phyloP scores from a whole-genome alignment of 2,888 invertebrate genomes.

The Sarcophaga variegata region DNA sequence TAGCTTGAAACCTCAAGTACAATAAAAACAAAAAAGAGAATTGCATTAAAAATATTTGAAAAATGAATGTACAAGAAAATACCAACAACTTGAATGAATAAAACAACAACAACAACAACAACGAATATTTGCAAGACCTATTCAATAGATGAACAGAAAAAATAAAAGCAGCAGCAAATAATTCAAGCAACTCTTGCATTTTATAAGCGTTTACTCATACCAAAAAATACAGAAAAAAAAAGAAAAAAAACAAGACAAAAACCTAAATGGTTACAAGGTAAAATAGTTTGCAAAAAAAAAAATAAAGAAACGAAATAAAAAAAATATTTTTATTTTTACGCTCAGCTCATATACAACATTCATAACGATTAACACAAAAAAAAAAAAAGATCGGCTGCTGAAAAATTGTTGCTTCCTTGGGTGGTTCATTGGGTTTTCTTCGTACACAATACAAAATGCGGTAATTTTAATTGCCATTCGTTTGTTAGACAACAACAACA shows the following conservation, averaged over 20 bases:
- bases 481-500: neutral
- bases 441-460: neutral
- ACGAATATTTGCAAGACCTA: slow-evolving; percentile 44
- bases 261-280: slow-evolving; percentile 69
- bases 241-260: slow-evolving; percentile 46
- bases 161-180: slow-evolving; percentile 39
- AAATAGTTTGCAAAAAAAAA: slow-evolving; percentile 63
- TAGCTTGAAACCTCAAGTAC: slow-evolving; percentile 20
- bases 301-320: slow-evolving; percentile 31
- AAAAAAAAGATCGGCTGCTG: neutral
- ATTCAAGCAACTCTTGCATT: slow-evolving; percentile 1
- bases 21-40: slow-evolving; percentile 22
- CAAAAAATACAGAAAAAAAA: neutral
- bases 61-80: slow-evolving; percentile 67
- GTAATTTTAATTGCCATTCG: too few relatives aligned
- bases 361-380: neutral
- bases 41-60: slow-evolving; percentile 26
- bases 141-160: slow-evolving; percentile 59
- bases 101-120: too few relatives aligned
- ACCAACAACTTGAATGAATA: slow-evolving; percentile 43
- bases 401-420: too few relatives aligned
- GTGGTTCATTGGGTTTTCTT: too few relatives aligned
- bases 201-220: neutral
- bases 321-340: slow-evolving; percentile 18
- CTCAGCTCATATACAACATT: slow-evolving; percentile 5